Base-by-base conservation (phyloP, 1,140 invertebrate species). In the Drosophila leontia region DNA sequence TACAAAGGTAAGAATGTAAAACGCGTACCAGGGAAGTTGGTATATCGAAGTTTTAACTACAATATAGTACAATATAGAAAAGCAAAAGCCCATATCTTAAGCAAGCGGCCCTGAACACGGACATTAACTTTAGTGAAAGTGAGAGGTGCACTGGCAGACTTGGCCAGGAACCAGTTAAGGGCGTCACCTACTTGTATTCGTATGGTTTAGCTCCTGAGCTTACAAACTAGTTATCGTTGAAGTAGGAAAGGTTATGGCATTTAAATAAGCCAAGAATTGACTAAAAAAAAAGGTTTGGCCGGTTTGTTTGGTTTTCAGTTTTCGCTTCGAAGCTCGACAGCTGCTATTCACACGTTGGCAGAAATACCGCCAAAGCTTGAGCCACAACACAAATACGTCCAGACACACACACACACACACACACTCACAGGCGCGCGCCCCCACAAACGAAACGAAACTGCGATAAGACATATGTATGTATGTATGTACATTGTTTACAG, bases 141-240 rank as follows among this genome's bases (percentile, higher is more conserved):
- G 57, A 82, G 44, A 39, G 59, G 62, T 26, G 47, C 50, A 23
- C 56, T 53, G 41, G 19, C 47, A 44, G 13, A 51, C 32, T 48
- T 34, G 39, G 71, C 72, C 57, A 81, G 59, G 75, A 82, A 82
- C 58, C 56, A 59, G 37, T 65, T 75, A 82, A 82, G 80, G 80
- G 81, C 65, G 50, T 32, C 15, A 26, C 41, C 29, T 45, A 55
- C 37, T 48, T 8, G 19, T 13, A 23, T 9, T 55, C 34, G 37
- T 29, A 7, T 41, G 26, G 34, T 60, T 59, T 23, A 53, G 55
- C 69, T 51, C 62, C 58, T 55, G 63, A 56, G 47, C 56, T 68
- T 68, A 41, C 15, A 77, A 77, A 77, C 70, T 72, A 72, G 68
- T 72, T 77, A 42, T 44, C 13, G 11, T 74, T 67, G 34, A 2